Percentiles rank a stretch among this genome's conserved stretches.
phyloP scores from a whole-genome alignment of 2,888 invertebrate genomes.

The Drosophila helvetica region DNA sequence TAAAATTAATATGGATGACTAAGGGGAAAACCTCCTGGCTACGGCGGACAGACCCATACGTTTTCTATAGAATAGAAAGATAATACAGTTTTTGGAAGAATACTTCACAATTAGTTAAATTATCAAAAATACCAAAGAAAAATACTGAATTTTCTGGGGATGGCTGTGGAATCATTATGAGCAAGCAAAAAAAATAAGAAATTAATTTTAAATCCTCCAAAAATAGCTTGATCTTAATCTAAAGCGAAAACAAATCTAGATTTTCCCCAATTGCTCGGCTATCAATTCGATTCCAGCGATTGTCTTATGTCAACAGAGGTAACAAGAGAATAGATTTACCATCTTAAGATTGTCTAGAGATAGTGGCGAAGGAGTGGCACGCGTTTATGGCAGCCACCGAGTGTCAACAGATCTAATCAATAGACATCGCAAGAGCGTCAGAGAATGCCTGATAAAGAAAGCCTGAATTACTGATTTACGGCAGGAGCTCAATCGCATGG shows the following conservation, averaged over 20 bases:
- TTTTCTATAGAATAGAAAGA: too few relatives aligned
- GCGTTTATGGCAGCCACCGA: conserved; percentile 6
- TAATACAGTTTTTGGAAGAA: too few relatives aligned
- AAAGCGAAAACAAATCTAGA: neutral
- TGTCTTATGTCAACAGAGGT: neutral
- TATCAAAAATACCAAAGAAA: too few relatives aligned
- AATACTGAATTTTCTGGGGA: too few relatives aligned
- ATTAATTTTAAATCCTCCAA: neutral
- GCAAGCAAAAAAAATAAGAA: neutral
- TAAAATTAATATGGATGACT: too few relatives aligned
- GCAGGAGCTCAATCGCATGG: neutral
- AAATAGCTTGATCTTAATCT: conserved; percentile 1
- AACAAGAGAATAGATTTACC: conserved; percentile 21
- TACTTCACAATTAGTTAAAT: too few relatives aligned
- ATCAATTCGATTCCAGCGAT: conserved; percentile 2
- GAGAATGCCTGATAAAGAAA: conserved; percentile 33
- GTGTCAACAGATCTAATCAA: conserved; percentile 41
- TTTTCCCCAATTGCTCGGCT: neutral
- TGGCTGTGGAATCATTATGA: too few relatives aligned
- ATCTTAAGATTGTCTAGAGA: conserved; percentile 12
- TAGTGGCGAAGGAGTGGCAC: conserved; percentile 3
- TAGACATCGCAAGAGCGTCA: conserved; percentile 6
- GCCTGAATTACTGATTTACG: conserved; percentile 45
- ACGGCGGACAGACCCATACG: too few relatives aligned
- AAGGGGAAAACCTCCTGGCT: too few relatives aligned